phyloP scores from a whole-genome alignment of 2,888 invertebrate genomes.

The Julus scandinavius region DNA sequence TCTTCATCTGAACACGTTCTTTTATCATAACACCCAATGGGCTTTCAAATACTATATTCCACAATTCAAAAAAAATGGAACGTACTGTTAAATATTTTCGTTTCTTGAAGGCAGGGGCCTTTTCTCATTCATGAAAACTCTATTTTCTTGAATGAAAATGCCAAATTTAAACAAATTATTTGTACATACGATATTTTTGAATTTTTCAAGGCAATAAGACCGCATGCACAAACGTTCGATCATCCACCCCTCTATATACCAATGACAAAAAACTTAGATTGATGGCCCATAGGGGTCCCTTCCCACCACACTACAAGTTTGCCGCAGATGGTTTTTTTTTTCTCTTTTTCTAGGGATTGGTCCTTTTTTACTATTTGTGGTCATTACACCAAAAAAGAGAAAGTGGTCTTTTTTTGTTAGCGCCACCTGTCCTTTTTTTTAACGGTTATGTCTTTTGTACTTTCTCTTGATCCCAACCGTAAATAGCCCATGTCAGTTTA shows the following conservation, averaged over 20 bases:
- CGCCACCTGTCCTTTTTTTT: conserved; percentile 34
- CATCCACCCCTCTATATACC: conserved; percentile 10
- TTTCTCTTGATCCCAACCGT: neutral
- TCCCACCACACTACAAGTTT: neutral
- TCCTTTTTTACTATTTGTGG: neutral
- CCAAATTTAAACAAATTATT: neutral
- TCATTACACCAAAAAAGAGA: neutral
- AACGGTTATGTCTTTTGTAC: conserved; percentile 10
- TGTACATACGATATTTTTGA: neutral
- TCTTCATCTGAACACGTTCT: neutral
- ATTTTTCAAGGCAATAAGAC: neutral
- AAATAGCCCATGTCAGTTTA: neutral
- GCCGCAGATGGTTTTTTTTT: neutral
- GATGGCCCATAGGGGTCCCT: conserved; percentile 12
- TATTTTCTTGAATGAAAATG: neutral
- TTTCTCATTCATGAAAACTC: neutral
- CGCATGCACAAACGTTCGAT: neutral
- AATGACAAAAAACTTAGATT: neutral
- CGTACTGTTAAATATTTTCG: neutral
- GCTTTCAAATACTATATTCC: neutral
- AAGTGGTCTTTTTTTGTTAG: neutral
- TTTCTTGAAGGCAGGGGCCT: conserved; percentile 1
- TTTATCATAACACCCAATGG: neutral
- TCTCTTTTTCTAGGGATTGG: neutral
- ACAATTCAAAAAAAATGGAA: neutral